Percentiles rank a stretch among this genome's conserved stretches.
phyloP scores from a whole-genome alignment of 1,140 invertebrate genomes.

The Drosophila ogumai region DNA sequence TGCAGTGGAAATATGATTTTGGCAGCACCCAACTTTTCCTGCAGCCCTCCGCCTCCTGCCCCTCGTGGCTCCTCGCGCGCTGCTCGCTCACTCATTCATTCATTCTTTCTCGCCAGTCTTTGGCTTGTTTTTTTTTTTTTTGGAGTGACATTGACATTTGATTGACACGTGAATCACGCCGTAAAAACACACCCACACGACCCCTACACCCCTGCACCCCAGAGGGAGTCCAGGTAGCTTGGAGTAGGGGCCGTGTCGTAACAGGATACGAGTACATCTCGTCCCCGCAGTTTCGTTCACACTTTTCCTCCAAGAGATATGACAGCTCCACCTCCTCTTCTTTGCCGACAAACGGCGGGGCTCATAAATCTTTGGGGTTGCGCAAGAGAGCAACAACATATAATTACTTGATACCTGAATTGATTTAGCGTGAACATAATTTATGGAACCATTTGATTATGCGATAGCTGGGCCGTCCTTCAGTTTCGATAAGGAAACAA shows the following conservation, averaged over 20 bases:
- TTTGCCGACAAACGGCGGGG: conserved; percentile 10
- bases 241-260: conserved; percentile 37
- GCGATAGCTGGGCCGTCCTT: conserved; percentile 6
- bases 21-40: conserved; percentile 29
- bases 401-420: conserved; percentile 53
- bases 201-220: not conserved
- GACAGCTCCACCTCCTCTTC: conserved; percentile 29
- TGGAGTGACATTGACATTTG: conserved; percentile 83
- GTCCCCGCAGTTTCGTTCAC: conserved; percentile 16
- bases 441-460: conserved; percentile 31
- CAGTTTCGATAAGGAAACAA: conserved; percentile 9
- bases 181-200: conserved; percentile 59
- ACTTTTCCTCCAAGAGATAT: conserved; percentile 15
- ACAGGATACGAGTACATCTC: conserved; percentile 46
- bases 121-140: conserved; percentile 24
- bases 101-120: conserved; percentile 25
- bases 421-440: conserved; percentile 54
- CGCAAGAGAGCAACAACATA: conserved; percentile 38
- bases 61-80: not conserved
- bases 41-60: not conserved
- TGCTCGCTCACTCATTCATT: conserved; percentile 22
- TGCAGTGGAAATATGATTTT: conserved; percentile 50
- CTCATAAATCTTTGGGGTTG: conserved; percentile 44
- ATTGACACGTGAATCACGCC: conserved; percentile 82
- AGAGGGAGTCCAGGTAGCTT: conserved; percentile 8